Evolutionary conservation across 2,888 invertebrate species (phyloP).

Genomic region (Actias luna): DNA sequence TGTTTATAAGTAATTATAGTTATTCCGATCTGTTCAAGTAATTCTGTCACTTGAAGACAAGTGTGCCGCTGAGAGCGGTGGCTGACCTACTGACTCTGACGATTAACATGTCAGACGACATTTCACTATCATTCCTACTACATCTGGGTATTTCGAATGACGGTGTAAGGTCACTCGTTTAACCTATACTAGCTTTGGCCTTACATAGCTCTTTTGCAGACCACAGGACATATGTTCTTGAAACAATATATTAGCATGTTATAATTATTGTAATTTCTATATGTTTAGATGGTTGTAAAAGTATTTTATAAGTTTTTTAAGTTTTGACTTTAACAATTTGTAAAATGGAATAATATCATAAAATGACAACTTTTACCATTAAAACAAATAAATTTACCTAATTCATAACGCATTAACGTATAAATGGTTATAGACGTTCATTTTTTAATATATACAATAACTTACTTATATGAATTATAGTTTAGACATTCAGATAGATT

Average conservation of each 20-base stretch:
- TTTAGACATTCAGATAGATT: no score
- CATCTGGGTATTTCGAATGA: constrained; percentile 38
- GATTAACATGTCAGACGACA: constrained; percentile 48
- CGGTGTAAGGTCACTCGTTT: constrained; percentile 24
- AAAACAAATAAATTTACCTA: no score
- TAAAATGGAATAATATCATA: background rate
- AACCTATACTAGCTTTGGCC: constrained; percentile 2
- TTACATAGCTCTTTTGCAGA: background rate
- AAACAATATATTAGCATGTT: background rate
- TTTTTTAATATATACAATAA: no score
- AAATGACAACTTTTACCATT: background rate
- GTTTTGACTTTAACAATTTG: background rate
- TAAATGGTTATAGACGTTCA: no score
- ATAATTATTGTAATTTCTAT: background rate
- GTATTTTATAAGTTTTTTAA: background rate
- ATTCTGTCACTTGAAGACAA: constrained; percentile 64
- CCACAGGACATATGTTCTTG: background rate
- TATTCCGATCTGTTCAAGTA: constrained; percentile 48
- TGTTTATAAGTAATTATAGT: constrained; percentile 28
- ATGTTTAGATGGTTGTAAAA: background rate
- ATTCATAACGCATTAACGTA: no score
- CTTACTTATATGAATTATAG: no score
- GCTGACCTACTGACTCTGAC: constrained; percentile 63
- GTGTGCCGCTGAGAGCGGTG: constrained; percentile 59
- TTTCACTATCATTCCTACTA: constrained; percentile 64